These are phyloP conservation scores for Corvus moneduloides DNA, from an alignment of 2,113 vertebrate genomes.

Conservation along the genomic window DNA sequence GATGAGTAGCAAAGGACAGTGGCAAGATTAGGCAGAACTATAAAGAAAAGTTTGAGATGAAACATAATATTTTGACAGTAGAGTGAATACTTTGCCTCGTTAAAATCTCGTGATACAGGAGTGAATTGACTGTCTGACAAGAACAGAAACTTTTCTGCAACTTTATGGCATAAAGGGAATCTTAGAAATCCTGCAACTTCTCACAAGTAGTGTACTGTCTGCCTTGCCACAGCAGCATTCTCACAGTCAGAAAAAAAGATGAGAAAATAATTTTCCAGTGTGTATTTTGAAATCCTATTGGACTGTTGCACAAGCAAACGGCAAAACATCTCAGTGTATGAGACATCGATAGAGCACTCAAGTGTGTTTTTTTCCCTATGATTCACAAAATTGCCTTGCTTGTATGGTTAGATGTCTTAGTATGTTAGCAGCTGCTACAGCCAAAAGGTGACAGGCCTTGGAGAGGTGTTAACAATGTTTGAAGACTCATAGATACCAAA, in stretches of 20 bases:
- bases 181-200: background rate
- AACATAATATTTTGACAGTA: background rate
- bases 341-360: background rate
- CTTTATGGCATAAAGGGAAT: background rate
- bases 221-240: background rate
- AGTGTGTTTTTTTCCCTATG: fast-evolving
- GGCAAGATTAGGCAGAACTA: background rate
- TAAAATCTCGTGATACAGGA: background rate
- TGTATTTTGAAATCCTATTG: background rate
- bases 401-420: background rate
- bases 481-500: background rate
- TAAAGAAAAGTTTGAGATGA: background rate
- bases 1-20: background rate
- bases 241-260: background rate
- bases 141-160: background rate
- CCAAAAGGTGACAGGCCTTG: background rate
- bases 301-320: background rate
- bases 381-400: background rate
- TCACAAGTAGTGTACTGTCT: background rate
- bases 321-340: background rate
- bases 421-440: background rate
- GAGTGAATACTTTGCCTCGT: background rate
- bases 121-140: background rate
- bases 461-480: background rate
- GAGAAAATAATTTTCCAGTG: background rate